A percentile compares a stretch with the other conserved stretches of the same genome.
Conservation (phyloP, 2,888 invertebrate genomes). For the Strigamia maritima region DNA sequence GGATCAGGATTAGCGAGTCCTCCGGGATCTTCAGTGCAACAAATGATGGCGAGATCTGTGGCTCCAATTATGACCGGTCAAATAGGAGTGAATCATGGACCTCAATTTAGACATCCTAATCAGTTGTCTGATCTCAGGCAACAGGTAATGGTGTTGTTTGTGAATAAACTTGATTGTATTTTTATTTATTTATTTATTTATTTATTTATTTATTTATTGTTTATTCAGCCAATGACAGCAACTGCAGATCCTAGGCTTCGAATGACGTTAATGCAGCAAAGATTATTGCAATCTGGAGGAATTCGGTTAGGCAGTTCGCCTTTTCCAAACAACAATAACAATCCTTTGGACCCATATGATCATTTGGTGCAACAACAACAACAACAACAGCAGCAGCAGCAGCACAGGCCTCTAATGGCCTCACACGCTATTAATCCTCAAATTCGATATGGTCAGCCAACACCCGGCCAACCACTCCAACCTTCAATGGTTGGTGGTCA, state of each 20-base stretch:
- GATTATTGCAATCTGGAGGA: slow-evolving; percentile 39
- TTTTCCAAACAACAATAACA: slow-evolving; percentile 44
- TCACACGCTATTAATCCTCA: slow-evolving; percentile 34
- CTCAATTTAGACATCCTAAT: slow-evolving; percentile 41
- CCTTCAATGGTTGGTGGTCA: slow-evolving; percentile 33
- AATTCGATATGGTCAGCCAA: slow-evolving; percentile 45
- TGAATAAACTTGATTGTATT: too few relatives aligned
- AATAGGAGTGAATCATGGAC: slow-evolving; percentile 32
- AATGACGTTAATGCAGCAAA: slow-evolving; percentile 54
- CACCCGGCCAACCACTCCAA: slow-evolving; percentile 45
- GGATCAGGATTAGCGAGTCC: slow-evolving; percentile 35
- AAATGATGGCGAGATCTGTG: slow-evolving; percentile 28
- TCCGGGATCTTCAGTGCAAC: not conserved
- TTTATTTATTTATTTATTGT: not conserved
- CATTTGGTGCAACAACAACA: slow-evolving; percentile 54
- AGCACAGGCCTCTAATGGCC: slow-evolving; percentile 42
- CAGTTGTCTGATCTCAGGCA: slow-evolving; percentile 40
- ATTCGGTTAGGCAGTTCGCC: slow-evolving; percentile 37
- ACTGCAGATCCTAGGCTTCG: slow-evolving; percentile 54
- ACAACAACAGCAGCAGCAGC: slow-evolving; percentile 48
- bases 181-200: slow-evolving; percentile 1
- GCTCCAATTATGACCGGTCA: slow-evolving; percentile 37
- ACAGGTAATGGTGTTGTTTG: too few relatives aligned
- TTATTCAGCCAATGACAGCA: not conserved
- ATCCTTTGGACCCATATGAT: slow-evolving; percentile 53